Base-by-base conservation (phyloP, 2,113 vertebrate species). In the Epinephelus lanceolatus region DNA sequence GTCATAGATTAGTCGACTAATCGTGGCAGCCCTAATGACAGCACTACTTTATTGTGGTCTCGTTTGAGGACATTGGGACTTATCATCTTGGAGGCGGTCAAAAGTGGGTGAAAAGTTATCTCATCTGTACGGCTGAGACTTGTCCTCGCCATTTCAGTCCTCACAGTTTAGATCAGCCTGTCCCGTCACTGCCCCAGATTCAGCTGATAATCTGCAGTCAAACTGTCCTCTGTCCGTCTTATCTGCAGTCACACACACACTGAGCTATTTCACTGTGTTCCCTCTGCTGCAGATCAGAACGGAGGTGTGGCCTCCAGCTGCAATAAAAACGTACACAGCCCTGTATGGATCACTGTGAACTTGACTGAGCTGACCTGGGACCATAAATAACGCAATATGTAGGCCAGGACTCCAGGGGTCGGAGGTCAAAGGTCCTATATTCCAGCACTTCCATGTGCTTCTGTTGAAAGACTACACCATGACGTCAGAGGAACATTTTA, bases 101-200 rank as follows among this genome's bases (percentile, higher is more conserved):
- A 17, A 67, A 23, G 40, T 42, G 17, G 42, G 11, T 9, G 8
- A 45, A 12, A 11, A 45, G 51, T 40, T 4, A 56, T 23, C 2
- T 59, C 42, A 57, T 70, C 56, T 61, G 27, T 6, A 3, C 9
- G 25, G 67, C 45, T 21, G 78, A 72, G 14, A n/a, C 30, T 18
- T 9, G 17, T 42, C 55, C 42, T 52, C 6, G 1, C 25, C 15
- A 14, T 40, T 14, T 65, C 17, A 14, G 12, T 45, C 19, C 18
- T 2, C 8, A 9, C 33, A 9, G 14, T 11, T n/a, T 5, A 8
- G 51, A 42, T 18, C 76, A 5, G 40, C 27, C 15, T 1, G 47
- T 25, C 17, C 19, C 42, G 1, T 12, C n/a, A 59, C 69, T 79
- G 81, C 82, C 78, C 78, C 61, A 72, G 27, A 62, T 71, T 78